Conservation (phyloP, 30 jellyfish, hydroid and myxozoan genomes). For the Hydra vulgaris region DNA sequence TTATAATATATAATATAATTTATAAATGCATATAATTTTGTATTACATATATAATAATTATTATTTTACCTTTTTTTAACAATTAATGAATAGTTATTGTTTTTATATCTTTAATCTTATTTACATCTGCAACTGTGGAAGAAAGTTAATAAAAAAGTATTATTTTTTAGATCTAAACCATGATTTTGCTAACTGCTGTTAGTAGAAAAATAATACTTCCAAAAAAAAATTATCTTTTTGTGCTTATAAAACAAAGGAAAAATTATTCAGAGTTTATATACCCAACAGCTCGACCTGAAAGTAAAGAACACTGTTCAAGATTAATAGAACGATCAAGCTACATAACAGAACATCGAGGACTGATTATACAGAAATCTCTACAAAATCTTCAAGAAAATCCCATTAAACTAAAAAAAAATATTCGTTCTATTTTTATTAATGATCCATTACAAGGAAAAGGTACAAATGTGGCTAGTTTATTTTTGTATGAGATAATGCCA, state of each 20-base stretch:
- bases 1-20: no score
- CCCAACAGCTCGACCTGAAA: slow-evolving; percentile 2
- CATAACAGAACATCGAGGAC: slow-evolving; percentile 11
- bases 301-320: not conserved
- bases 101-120: no score
- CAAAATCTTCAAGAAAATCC: not conserved
- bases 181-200: not conserved
- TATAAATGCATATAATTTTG: no score
- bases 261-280: not conserved
- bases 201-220: not conserved
- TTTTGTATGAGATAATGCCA: slow-evolving; percentile 20
- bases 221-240: not conserved
- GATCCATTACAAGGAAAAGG: slow-evolving; percentile 10
- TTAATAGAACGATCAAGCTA: not conserved
- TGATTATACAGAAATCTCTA: slow-evolving; percentile 13
- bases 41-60: no score
- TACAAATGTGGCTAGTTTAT: slow-evolving; percentile 21
- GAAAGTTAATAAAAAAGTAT: no score
- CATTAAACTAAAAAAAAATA: not conserved
- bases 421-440: not conserved
- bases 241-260: not conserved
- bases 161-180: no score
- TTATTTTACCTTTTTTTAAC: no score
- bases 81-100: no score
- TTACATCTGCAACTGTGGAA: no score